These are phyloP conservation scores for Scotopteryx bipunctaria DNA, from an alignment of 2,888 invertebrate species.

Conservation along the genomic window DNA sequence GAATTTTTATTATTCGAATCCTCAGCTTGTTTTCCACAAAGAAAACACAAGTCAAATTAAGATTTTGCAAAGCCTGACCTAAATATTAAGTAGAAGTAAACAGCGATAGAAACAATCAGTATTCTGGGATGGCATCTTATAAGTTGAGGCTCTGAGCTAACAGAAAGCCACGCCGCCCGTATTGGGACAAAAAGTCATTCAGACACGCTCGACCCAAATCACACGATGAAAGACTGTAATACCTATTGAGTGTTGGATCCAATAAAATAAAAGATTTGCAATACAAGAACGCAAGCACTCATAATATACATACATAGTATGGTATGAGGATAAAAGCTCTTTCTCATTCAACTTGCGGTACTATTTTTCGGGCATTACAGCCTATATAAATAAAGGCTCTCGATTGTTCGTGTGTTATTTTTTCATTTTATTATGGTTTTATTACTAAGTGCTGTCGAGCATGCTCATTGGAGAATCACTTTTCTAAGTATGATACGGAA, in stretches of 20 bases:
- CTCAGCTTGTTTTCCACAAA: neutral
- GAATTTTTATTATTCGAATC: neutral
- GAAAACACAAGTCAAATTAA: conserved; percentile 2
- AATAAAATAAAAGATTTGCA: neutral
- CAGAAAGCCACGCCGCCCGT: conserved; percentile 37
- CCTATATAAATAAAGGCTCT: too few species aligned
- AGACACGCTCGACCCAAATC: conserved; percentile 39
- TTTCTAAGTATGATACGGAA: too few species aligned
- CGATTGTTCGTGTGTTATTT: too few species aligned
- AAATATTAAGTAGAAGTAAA: conserved; percentile 34
- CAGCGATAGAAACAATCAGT: conserved; percentile 32
- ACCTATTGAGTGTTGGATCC: conserved; percentile 9
- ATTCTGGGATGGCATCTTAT: conserved; percentile 34
- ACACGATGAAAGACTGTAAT: conserved; percentile 36
- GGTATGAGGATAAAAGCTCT: neutral
- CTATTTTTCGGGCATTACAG: too few species aligned
- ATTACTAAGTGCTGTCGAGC: too few species aligned
- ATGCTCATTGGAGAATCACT: too few species aligned
- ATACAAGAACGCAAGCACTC: neutral
- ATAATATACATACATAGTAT: too few species aligned
- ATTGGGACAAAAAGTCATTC: conserved; percentile 41
- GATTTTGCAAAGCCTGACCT: conserved; percentile 31
- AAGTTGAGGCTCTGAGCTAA: conserved; percentile 32
- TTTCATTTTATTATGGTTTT: too few species aligned
- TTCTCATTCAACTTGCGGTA: neutral